These are phyloP conservation scores for Hydrotaea diabolus DNA, from an alignment of 2,888 invertebrate species.

Conservation along the genomic window DNA sequence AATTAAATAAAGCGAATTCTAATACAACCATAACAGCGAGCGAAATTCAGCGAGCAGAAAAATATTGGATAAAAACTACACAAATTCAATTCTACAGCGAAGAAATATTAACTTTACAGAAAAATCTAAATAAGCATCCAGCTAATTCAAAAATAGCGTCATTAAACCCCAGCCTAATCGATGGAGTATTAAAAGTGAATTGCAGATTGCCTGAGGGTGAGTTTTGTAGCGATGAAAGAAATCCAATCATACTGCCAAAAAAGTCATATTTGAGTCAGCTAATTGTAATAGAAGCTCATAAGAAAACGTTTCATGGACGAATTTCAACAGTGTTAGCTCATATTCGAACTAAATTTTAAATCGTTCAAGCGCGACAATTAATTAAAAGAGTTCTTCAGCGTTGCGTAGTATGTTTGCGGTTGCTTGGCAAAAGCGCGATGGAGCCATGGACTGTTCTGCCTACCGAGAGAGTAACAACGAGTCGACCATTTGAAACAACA, in stretches of 20 bases:
- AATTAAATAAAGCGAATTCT: background rate
- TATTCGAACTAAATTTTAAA: constrained; percentile 59
- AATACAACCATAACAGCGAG: background rate
- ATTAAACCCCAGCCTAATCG: constrained; percentile 54
- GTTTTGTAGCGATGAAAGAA: constrained; percentile 34
- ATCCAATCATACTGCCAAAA: constrained; percentile 62
- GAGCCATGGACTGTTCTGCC: constrained; percentile 59
- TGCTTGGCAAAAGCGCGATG: constrained; percentile 54
- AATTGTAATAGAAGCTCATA: constrained; percentile 57
- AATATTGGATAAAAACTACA: constrained; percentile 51
- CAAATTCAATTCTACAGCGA: constrained; percentile 46
- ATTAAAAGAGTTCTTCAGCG: constrained; percentile 52
- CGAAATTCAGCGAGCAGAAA: constrained; percentile 56
- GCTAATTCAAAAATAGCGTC: constrained; percentile 52
- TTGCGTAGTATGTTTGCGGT: constrained; percentile 56
- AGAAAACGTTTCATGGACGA: constrained; percentile 50
- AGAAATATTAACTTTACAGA: constrained; percentile 50
- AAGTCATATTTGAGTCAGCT: constrained; percentile 51
- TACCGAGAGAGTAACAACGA: constrained; percentile 51
- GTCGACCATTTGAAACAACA: constrained; percentile 60
- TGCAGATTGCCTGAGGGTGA: constrained; percentile 41
- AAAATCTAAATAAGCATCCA: constrained; percentile 30
- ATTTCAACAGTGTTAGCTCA: constrained; percentile 58
- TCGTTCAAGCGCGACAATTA: constrained; percentile 57
- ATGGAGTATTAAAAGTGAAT: constrained; percentile 27